Evolutionary conservation across 2,113 vertebrate species (phyloP), one percentile per base, ranked within the genome.

Genomic region (Pseudopipra pipra): DNA sequence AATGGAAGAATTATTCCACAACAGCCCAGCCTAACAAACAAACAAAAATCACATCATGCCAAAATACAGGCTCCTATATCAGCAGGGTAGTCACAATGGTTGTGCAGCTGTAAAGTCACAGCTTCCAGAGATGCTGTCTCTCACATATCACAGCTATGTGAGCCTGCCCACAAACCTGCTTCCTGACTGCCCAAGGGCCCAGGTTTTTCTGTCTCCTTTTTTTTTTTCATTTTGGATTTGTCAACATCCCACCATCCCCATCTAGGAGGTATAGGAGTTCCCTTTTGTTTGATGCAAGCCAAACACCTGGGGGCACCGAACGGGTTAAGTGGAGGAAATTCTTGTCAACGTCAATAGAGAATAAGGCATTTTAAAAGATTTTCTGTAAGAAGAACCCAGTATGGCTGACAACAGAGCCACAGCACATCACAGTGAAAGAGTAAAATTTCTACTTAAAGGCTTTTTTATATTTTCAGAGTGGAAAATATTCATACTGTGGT

Each of bases 401-500:
- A 71, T 76, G 56, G 74, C 92, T 97, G 79, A 96, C 79, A 97
- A 95, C 68, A 95, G 85, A 92, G 63, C 33, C 65, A 87, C 83
- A 96, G 68, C 56, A 95, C 71, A 92, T 92, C 77, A 78, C 47
- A 85, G 90, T 18, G 8, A 95, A 94, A 90, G 55, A 93, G 81
- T 75, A 90, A 89, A 84, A 89, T 55, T 93, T 95, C 92, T 84
- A 47, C 87, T 95, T 96, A 94, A 90, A 96, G 94, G 55, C 56
- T 43, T 84, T 94, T 94, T 96, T 95, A 88, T 95, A 75, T 66
- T 95, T 94, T 87, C 49, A 4, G 78, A 90, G 91, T 95, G 95
- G 93, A 96, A 96, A 96, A 95, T 97, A 93, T 88, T 96, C 92
- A 89, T 95, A 96, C 91, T 85, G 94, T 94, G 96, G 89, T 84